Conservation (phyloP, 2,888 invertebrate genomes). For the Furcula furcula region DNA sequence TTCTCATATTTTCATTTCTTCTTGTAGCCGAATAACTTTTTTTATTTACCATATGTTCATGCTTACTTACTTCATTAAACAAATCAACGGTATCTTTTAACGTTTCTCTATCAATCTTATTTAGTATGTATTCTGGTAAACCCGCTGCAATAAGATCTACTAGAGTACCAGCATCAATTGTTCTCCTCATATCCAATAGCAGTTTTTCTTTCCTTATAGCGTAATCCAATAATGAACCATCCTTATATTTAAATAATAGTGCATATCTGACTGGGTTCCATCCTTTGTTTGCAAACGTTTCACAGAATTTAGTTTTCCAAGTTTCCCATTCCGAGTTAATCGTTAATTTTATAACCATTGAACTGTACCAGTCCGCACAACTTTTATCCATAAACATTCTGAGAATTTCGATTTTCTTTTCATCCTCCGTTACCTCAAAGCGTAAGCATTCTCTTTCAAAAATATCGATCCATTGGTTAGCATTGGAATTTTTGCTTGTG, state of each 20-base stretch:
- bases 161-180: neutral
- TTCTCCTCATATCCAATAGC: constrained; percentile 3
- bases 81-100: constrained; percentile 2
- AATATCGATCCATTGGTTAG: constrained; percentile 25
- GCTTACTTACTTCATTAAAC: constrained; percentile 3
- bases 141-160: neutral
- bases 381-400: constrained; percentile 24
- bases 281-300: constrained; percentile 23
- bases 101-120: constrained; percentile 2
- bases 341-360: constrained; percentile 13
- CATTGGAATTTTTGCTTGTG: constrained; percentile 20
- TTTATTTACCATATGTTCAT: too few relatives aligned
- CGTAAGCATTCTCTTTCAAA: constrained; percentile 33
- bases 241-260: constrained; percentile 22
- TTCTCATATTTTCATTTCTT: too few relatives aligned
- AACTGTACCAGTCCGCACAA: constrained; percentile 19
- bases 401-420: constrained; percentile 26
- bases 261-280: constrained; percentile 25
- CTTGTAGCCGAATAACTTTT: too few relatives aligned
- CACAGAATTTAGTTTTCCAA: constrained; percentile 18
- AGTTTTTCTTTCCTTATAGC: constrained; percentile 24
- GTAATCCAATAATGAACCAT: constrained; percentile 26
- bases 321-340: constrained; percentile 17
- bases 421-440: constrained; percentile 19
- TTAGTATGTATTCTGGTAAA: neutral